phyloP scores from a whole-genome alignment of 2,797 vertebrate species.

The Ciconia nigra region DNA sequence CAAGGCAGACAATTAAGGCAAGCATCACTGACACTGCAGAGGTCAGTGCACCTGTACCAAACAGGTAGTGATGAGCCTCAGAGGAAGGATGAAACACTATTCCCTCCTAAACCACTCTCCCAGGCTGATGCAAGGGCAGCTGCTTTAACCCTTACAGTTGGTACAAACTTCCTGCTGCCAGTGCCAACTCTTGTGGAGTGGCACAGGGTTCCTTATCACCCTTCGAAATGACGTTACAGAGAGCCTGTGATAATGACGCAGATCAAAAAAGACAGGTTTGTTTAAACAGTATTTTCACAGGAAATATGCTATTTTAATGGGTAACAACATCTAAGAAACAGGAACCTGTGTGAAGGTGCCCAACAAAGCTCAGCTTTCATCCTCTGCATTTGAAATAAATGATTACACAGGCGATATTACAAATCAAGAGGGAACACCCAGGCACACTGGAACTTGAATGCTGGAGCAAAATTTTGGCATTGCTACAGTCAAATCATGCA shows the following conservation, averaged over 20 bases:
- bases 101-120: neutral
- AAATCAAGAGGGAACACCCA: neutral
- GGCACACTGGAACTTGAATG: neutral
- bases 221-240: neutral
- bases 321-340: neutral
- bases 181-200: neutral
- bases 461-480: neutral
- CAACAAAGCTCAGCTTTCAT: neutral
- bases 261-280: neutral
- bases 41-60: neutral
- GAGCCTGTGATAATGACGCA: neutral
- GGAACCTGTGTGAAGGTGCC: neutral
- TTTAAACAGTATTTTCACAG: conserved; percentile 4
- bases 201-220: neutral
- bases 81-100: neutral
- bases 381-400: neutral
- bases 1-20: neutral
- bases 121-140: neutral
- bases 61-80: neutral
- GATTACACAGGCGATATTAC: neutral
- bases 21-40: neutral
- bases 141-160: neutral
- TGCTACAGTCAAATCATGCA: neutral
- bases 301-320: neutral
- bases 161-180: neutral